phyloP scores from a whole-genome alignment of 2,797 vertebrate genomes.

The Pogoniulus pusillus region DNA sequence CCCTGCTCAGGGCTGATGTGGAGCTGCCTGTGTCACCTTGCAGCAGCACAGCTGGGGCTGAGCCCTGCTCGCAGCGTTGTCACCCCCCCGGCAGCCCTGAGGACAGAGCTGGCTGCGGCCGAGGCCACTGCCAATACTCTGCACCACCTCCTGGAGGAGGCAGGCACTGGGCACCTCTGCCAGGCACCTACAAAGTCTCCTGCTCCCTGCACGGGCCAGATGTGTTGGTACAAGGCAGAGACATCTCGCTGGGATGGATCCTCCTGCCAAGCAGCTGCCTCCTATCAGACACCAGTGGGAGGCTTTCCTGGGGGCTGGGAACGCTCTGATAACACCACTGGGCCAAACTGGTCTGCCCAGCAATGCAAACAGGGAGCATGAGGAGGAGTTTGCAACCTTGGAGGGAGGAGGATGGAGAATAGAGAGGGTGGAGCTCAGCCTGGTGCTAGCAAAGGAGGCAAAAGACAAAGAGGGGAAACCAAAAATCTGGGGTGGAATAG shows the following conservation, averaged over 20 bases:
- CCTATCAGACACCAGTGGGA: not conserved
- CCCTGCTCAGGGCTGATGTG: accelerated
- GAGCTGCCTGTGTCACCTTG: not conserved
- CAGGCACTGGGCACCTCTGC: not conserved
- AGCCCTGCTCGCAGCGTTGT: not conserved
- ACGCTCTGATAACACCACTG: not conserved
- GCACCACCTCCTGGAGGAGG: not conserved
- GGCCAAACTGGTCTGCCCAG: not conserved
- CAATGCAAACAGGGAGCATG: accelerated
- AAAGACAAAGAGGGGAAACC: not conserved
- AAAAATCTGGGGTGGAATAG: accelerated
- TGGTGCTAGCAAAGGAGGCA: not conserved
- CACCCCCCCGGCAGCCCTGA: not conserved
- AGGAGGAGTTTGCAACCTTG: not conserved
- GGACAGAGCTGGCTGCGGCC: accelerated
- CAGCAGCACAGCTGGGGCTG: accelerated
- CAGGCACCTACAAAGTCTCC: not conserved
- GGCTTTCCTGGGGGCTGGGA: not conserved
- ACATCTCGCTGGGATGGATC: not conserved
- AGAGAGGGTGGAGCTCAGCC: not conserved
- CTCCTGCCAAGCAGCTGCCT: not conserved
- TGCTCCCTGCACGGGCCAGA: accelerated
- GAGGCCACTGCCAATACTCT: accelerated
- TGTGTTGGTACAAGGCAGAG: accelerated
- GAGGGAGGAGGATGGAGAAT: not conserved